Base-by-base conservation (phyloP, 2,797 vertebrate species). In the Gymnodraco acuticeps region DNA sequence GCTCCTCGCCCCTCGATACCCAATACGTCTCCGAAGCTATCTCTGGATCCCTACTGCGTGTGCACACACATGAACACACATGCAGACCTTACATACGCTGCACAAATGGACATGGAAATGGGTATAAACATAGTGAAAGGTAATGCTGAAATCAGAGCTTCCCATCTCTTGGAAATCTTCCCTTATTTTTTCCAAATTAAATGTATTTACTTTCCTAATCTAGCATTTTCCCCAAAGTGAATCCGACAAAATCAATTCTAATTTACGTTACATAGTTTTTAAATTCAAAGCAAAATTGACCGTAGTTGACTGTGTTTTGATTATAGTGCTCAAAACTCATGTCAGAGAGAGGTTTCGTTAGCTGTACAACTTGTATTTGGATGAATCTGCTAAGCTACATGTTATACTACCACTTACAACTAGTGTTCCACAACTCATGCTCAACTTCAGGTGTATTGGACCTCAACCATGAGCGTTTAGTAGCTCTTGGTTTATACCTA, bases 1-100 rank as follows among this genome's bases (percentile, higher is more conserved):
- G 64, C 87, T 87, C 85, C 84, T 81, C 55, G 62, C 82, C 88
- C 77, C 66, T 77, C 66, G 89, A 93, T 77, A 94, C 85, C 89
- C 79, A 89, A 93, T 93, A 92, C 77, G 75, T 83, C 89, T 84
- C 87, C 82, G 91, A 88, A 92, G 89, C 87, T 89, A 91, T 91
- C 87, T 89, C 77, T 73, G 64, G 73, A 80, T 80, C 75, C 72
- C 51, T 71, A 13, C 77, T 70, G 59, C 47, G 19, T 72, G 51
- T 51, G 43, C 69, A 59, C 64, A 52, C 71, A 76, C 70, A 73
- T 43, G 19, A 6, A 64, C 70, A 63, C 75, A 66, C 53, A 70
- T n/a, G 58, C 41, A 50, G 64, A 75, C 67, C 20, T 64, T 80
- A 80, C 38, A 70, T 17, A 64, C 63, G 55, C 38, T 63, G 56